These are phyloP conservation scores for Scophthalmus maximus DNA, from an alignment of 2,113 vertebrate species.

Conservation along the genomic window DNA sequence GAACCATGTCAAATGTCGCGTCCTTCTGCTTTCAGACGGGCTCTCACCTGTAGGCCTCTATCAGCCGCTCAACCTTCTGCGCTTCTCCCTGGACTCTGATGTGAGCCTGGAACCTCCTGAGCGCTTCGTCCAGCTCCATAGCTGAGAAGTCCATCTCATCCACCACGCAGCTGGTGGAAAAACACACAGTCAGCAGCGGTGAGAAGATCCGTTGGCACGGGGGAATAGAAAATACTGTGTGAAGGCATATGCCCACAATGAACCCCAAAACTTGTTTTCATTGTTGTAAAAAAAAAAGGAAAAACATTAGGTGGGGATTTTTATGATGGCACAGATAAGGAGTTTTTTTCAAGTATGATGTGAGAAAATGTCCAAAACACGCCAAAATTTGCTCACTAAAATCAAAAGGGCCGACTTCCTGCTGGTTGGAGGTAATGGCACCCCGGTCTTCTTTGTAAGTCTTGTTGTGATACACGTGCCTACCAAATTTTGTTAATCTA, in stretches of 20 bases:
- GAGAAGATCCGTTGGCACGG: neutral
- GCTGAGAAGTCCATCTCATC: conserved; percentile 97
- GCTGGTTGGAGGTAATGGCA: no score
- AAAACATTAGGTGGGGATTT: neutral
- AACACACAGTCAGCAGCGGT: neutral
- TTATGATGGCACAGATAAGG: no score
- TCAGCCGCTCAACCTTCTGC: conserved; percentile 96
- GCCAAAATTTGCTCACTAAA: no score
- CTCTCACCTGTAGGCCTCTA: conserved; percentile 93
- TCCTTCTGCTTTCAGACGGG: neutral
- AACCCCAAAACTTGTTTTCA: neutral
- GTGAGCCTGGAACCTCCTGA: conserved; percentile 97
- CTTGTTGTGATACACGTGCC: no score
- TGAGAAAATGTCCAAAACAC: no score
- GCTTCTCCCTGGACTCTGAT: conserved; percentile 97
- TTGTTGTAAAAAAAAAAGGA: neutral
- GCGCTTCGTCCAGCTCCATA: conserved; percentile 96
- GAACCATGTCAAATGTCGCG: neutral
- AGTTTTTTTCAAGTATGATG: no score
- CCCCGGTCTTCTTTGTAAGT: no score
- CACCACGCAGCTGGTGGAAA: conserved; percentile 90
- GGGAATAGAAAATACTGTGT: neutral
- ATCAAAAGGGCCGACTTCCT: no score
- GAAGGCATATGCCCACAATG: neutral
- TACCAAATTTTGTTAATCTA: no score